Evolutionary conservation across 2,888 invertebrate species (phyloP).

Genomic region (Rhyacophila evoluta): DNA sequence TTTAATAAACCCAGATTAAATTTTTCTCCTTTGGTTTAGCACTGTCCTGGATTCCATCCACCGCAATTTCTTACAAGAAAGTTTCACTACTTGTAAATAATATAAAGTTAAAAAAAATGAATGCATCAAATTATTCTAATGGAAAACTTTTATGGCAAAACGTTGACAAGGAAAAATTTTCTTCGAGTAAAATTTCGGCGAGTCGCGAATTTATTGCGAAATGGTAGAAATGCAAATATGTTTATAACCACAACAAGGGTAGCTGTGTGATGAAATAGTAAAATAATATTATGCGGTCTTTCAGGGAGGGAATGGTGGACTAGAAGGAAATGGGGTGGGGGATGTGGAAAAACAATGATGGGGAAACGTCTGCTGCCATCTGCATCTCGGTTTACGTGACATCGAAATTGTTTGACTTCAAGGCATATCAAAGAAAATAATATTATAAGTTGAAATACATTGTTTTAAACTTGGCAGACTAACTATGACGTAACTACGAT

Average conservation of each 20-base stretch:
- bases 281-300: conserved; percentile 18
- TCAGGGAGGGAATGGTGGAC: not conserved
- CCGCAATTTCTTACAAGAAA: too few species aligned
- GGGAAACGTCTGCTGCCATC: conserved; percentile 11
- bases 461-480: too few species aligned
- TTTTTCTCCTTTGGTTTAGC: too few species aligned
- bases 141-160: not conserved
- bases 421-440: not conserved
- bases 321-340: not conserved
- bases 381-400: conserved; percentile 14
- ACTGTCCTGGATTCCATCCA: too few species aligned
- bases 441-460: too few species aligned
- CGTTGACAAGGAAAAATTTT: not conserved
- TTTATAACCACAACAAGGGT: not conserved
- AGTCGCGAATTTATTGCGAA: not conserved
- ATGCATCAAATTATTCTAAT: too few species aligned
- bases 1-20: too few species aligned
- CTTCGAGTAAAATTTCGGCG: not conserved
- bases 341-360: not conserved
- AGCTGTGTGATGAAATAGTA: conserved; percentile 13
- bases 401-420: conserved; percentile 2
- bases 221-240: not conserved
- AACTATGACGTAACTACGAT: too few species aligned
- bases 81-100: too few species aligned
- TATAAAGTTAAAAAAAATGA: too few species aligned